A percentile compares a stretch with the other conserved stretches of the same genome.
Evolutionary conservation across 2,888 invertebrate species (phyloP).

Genomic region (Cryptus armator): DNA sequence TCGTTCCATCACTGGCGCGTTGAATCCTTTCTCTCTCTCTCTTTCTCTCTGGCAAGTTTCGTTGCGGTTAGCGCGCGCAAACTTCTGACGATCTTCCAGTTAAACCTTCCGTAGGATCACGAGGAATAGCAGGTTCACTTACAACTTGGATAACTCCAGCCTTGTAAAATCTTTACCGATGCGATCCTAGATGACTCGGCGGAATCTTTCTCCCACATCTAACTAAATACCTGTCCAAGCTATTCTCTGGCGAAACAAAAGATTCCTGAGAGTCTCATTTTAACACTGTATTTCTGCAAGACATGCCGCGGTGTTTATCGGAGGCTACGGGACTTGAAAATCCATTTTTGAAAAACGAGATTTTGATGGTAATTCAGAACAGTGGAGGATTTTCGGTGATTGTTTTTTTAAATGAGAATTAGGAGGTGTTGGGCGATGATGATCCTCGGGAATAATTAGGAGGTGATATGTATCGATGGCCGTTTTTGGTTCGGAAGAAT

Average conservation of each 20-base stretch:
- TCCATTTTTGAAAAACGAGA: constrained; percentile 52
- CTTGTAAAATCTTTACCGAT: background rate
- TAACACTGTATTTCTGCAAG: constrained; percentile 13
- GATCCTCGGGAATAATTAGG: constrained; percentile 63
- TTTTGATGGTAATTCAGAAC: constrained; percentile 51
- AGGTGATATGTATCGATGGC: constrained; percentile 51
- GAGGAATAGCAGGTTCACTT: constrained; percentile 59
- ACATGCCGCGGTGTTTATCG: constrained; percentile 9
- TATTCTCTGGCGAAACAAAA: constrained; percentile 45
- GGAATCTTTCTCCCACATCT: constrained; percentile 29
- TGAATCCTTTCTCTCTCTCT: background rate
- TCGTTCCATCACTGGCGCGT: background rate
- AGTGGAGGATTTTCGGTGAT: constrained; percentile 38
- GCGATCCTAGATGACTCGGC: constrained; percentile 46
- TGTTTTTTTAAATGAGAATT: constrained; percentile 30
- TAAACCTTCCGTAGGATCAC: constrained; percentile 34
- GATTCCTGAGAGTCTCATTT: background rate
- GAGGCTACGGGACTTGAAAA: background rate
- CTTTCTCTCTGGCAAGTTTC: background rate
- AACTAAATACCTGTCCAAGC: constrained; percentile 6
- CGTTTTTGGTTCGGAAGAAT: too few species aligned
- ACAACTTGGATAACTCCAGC: constrained; percentile 32
- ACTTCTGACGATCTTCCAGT: constrained; percentile 35
- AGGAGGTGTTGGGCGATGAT: constrained; percentile 51
- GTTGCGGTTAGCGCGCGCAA: constrained; percentile 39